Evolutionary conservation across 2,797 vertebrate genomes (phyloP).

Genomic region (Oryzias dopingdopingensis): DNA sequence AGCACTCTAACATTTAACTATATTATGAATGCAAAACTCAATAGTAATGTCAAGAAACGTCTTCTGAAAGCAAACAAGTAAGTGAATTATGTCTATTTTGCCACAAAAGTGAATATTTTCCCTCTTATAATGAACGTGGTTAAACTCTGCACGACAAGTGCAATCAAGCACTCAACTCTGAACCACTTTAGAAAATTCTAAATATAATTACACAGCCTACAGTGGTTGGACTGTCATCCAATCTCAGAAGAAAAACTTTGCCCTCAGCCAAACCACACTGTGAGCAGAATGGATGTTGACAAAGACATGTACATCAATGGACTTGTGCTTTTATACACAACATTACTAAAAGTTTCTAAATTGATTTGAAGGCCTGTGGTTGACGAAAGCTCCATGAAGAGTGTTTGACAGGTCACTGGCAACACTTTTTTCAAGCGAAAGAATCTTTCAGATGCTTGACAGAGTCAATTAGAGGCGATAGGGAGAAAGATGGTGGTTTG

Average conservation of each 20-base stretch:
- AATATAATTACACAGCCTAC: slow-evolving; percentile 70
- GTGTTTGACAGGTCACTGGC: slow-evolving; percentile 63
- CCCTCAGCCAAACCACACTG: slow-evolving; percentile 71
- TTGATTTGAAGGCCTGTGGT: slow-evolving; percentile 69
- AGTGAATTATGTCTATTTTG: slow-evolving; percentile 67
- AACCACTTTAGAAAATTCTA: slow-evolving; percentile 69
- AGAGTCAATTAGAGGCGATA: slow-evolving; percentile 53
- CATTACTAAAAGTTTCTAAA: slow-evolving; percentile 68
- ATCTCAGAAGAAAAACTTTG: slow-evolving; percentile 70
- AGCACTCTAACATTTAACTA: slow-evolving; percentile 62
- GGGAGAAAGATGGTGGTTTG: slow-evolving; percentile 39
- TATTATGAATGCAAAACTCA: slow-evolving; percentile 43
- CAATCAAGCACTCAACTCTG: slow-evolving; percentile 74
- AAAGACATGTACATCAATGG: slow-evolving; percentile 76
- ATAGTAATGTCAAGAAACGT: slow-evolving; percentile 67
- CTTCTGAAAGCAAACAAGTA: slow-evolving; percentile 72
- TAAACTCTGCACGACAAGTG: slow-evolving; percentile 70
- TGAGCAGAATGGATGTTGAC: slow-evolving; percentile 73
- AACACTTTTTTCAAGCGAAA: slow-evolving; percentile 44
- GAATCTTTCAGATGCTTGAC: slow-evolving; percentile 51
- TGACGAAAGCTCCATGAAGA: slow-evolving; percentile 66
- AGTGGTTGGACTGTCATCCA: slow-evolving; percentile 73
- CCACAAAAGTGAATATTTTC: slow-evolving; percentile 70
- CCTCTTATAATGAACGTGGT: slow-evolving; percentile 68
- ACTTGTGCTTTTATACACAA: slow-evolving; percentile 58